These are phyloP conservation scores for Drosophila macrospina DNA, from an alignment of 2,888 invertebrate genomes.

Conservation along the genomic window DNA sequence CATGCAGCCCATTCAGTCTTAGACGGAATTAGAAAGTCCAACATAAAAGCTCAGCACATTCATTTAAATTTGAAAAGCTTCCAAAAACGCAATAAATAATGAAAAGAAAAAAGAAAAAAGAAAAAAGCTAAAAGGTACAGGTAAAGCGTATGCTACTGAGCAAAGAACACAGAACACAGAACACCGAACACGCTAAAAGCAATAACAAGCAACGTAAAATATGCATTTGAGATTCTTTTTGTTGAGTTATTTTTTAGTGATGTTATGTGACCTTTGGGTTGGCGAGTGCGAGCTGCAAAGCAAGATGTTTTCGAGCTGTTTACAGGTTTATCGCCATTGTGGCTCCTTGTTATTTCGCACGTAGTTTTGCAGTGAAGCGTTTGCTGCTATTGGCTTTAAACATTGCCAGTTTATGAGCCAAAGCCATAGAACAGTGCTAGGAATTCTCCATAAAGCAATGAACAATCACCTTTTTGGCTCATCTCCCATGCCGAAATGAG, in stretches of 20 bases:
- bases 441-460: slow-evolving; percentile 18
- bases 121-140: not conserved
- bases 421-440: slow-evolving; percentile 21
- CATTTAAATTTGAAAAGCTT: not conserved
- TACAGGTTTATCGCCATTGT: slow-evolving; percentile 18
- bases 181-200: slow-evolving; percentile 10
- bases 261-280: slow-evolving; percentile 16
- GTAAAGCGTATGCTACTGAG: slow-evolving; percentile 4
- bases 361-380: slow-evolving; percentile 28
- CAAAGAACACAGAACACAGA: slow-evolving; percentile 1
- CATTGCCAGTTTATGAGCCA: slow-evolving; percentile 36
- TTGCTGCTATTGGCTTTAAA: slow-evolving; percentile 41
- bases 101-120: not conserved
- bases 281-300: slow-evolving; percentile 16
- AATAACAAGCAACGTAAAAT: slow-evolving; percentile 38
- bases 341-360: slow-evolving; percentile 47
- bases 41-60: not conserved
- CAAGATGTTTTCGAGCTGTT: slow-evolving; percentile 26
- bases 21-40: slow-evolving; percentile 4
- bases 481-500: slow-evolving; percentile 30
- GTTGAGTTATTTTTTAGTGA: slow-evolving; percentile 17
- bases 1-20: not conserved
- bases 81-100: slow-evolving; percentile 1
- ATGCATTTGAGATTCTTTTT: slow-evolving; percentile 30
- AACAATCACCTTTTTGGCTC: slow-evolving; percentile 25